Evolutionary conservation across 1,140 invertebrate genomes (phyloP), one percentile per base, ranked within the genome.

Genomic region (Tenebrio molitor): DNA sequence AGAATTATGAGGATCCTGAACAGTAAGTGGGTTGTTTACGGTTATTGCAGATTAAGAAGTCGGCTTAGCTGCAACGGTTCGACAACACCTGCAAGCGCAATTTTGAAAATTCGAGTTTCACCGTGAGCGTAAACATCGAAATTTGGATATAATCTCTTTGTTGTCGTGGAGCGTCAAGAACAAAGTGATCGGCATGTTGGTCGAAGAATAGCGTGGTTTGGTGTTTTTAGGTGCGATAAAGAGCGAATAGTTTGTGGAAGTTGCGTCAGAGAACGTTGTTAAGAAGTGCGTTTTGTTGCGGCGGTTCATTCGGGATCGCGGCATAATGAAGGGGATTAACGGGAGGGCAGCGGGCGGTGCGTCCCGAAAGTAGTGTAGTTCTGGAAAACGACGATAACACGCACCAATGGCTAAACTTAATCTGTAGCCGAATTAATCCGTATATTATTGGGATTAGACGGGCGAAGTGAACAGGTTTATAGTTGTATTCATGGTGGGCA

Each of bases 351-450:
- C 6, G 62, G 39, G 39, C 15, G 33, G 16, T 44, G 25, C 41
- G 34, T 42, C 1, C n/a, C 21, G 23, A 66, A 42, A 66, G 34
- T 66, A 66, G 62, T 72, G 63, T 74, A 75, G 73, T 78, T 73
- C 78, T 81, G 79, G 74, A 76, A 69, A 76, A 73, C 36, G 39
- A 53, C 68, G 79, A 81, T 80, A 81, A 81, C 79, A 78, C 79
- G 77, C 79, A 78, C 66, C 77, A 80, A 77, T 78, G 70, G 76
- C 76, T 76, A 78, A 78, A 75, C 74, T 78, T 79, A 81, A 80
- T 79, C 79, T 77, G 68, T 67, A 71, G 64, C 65, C 63, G 73
- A 74, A 78, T 79, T 80, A 79, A 79, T 79, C 77, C 75, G 71
- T 75, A 76, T 76, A 80, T 77, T 77, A 76, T 76, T 63, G 63